phyloP scores from a whole-genome alignment of 2,113 vertebrate species.

The Alethe diademata region DNA sequence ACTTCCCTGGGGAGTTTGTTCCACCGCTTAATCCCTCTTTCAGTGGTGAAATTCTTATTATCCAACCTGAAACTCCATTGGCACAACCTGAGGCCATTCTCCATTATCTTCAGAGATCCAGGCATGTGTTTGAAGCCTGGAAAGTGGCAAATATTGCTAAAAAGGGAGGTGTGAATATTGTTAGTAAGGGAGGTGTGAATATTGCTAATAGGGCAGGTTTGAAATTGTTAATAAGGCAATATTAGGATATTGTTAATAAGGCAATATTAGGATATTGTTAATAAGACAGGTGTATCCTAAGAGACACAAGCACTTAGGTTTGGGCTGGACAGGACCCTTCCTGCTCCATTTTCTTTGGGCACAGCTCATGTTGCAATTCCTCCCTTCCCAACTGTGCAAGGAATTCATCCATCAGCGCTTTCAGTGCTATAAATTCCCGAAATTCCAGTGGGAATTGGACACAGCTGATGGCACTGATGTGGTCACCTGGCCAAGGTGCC shows the following conservation, averaged over 20 bases:
- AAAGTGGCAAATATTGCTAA: not conserved
- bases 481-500: not conserved
- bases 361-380: not conserved
- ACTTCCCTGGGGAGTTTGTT: not conserved
- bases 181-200: not conserved
- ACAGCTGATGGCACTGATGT: not conserved
- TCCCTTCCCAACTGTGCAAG: fast-evolving
- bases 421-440: not conserved
- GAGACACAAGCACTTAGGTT: not conserved
- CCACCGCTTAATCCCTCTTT: not conserved
- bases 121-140: not conserved
- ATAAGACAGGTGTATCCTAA: not conserved
- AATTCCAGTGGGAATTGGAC: not conserved
- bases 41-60: not conserved
- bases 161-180: not conserved
- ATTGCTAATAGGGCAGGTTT: not conserved
- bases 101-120: not conserved
- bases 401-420: not conserved
- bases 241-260: not conserved
- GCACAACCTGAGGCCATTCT: not conserved
- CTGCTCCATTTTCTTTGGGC: not conserved
- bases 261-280: not conserved
- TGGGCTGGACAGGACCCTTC: not conserved
- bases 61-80: not conserved
- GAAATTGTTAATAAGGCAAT: not conserved